These are phyloP conservation scores for Hydroisotoma schaefferi DNA, from an alignment of 2,888 invertebrate genomes.

Conservation along the genomic window DNA sequence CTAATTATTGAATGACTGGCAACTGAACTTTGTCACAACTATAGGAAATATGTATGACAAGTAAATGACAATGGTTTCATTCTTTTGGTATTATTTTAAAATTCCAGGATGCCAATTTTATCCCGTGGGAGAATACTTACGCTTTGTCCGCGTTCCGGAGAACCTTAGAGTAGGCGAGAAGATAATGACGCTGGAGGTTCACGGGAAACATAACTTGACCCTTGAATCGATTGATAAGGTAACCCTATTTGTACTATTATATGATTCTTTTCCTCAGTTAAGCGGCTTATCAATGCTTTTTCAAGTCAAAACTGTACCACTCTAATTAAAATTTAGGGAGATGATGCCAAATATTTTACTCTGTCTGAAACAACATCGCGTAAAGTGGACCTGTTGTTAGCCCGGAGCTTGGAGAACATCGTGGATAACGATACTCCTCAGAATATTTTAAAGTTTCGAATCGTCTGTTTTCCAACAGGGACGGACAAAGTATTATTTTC, in stretches of 20 bases:
- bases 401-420: constrained; percentile 71
- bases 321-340: constrained; percentile 55
- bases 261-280: constrained; percentile 8
- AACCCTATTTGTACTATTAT: constrained; percentile 17
- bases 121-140: constrained; percentile 74
- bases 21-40: too few species aligned
- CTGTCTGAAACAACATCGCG: constrained; percentile 72
- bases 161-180: constrained; percentile 73
- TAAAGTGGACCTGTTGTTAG: constrained; percentile 70
- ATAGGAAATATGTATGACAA: too few species aligned
- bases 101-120: constrained; percentile 75
- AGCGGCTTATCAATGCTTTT: background rate
- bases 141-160: constrained; percentile 80
- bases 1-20: too few species aligned
- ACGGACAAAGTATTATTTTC: constrained; percentile 34
- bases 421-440: constrained; percentile 77
- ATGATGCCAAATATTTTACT: constrained; percentile 69
- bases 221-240: constrained; percentile 68
- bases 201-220: constrained; percentile 70
- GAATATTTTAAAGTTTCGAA: constrained; percentile 76
- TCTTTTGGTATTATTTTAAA: too few species aligned
- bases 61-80: too few species aligned
- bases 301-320: too few species aligned
- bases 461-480: constrained; percentile 63
- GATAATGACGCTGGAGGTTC: constrained; percentile 74